A percentile compares a stretch with the other conserved stretches of the same genome.
Evolutionary conservation across 2,113 vertebrate species (phyloP).

Genomic region (Oxyruncus cristatus): DNA sequence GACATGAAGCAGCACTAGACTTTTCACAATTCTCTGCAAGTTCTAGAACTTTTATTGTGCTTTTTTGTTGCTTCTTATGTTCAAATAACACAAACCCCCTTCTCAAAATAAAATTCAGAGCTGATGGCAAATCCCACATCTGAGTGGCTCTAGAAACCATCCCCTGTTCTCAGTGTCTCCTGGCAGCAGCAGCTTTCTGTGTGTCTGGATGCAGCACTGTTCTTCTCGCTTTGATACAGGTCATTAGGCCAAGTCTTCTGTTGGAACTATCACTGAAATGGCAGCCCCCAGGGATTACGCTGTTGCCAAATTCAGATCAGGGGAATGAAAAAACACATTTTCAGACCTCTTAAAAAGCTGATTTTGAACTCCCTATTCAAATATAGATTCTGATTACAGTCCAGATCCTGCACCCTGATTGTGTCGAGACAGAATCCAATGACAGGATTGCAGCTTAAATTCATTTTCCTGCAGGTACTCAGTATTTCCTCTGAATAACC

Average conservation of each 20-base stretch:
- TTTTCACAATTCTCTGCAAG: not conserved
- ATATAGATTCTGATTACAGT: not conserved
- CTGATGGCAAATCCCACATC: not conserved
- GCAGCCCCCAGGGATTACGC: not conserved
- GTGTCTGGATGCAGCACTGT: not conserved
- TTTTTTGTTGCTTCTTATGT: not conserved
- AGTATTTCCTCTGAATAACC: not conserved
- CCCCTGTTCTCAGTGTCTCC: not conserved
- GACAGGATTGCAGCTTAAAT: not conserved
- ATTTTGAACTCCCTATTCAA: not conserved
- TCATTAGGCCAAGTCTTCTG: conserved; percentile 42
- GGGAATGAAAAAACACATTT: conserved; percentile 12
- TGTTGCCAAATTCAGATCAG: conserved; percentile 38
- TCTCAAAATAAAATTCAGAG: not conserved
- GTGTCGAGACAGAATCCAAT: not conserved
- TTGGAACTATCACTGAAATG: conserved; percentile 20
- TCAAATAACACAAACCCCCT: not conserved
- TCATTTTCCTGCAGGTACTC: not conserved
- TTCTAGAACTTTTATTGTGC: not conserved
- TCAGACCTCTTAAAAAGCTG: not conserved
- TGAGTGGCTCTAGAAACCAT: not conserved
- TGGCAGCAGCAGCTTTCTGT: not conserved
- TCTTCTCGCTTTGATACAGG: conserved; percentile 12
- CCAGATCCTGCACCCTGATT: not conserved
- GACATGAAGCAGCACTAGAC: not conserved